Evolutionary conservation across 2,113 vertebrate genomes (phyloP).

Genomic region (Anarhynchus alexandrinus): DNA sequence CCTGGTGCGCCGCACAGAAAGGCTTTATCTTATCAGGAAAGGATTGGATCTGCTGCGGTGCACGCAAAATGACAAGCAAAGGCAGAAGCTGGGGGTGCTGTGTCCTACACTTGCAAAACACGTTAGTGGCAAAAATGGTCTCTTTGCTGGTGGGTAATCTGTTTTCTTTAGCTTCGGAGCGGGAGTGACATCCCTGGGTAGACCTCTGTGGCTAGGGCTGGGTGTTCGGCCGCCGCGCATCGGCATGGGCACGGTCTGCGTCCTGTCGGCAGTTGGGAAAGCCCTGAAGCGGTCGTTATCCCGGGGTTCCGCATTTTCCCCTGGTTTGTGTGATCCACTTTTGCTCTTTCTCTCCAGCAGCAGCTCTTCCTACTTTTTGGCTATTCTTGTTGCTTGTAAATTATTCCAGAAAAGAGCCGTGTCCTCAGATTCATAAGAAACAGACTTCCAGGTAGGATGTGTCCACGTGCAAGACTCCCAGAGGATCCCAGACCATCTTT

Average conservation of each 20-base stretch:
- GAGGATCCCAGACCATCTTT: background rate
- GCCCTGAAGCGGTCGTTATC: background rate
- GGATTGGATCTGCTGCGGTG: background rate
- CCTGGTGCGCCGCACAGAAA: background rate
- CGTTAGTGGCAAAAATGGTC: background rate
- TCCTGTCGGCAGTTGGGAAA: background rate
- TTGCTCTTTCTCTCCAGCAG: background rate
- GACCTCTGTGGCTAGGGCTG: background rate
- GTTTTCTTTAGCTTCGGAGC: background rate
- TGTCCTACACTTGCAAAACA: background rate
- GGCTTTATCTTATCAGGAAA: conserved; percentile 5
- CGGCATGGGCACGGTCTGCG: background rate
- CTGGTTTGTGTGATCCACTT: background rate
- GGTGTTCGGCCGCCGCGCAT: background rate
- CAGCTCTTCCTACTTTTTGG: background rate
- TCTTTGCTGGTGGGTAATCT: background rate
- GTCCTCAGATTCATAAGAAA: background rate
- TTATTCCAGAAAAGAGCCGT: background rate
- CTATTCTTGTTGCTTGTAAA: background rate
- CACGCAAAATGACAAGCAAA: background rate
- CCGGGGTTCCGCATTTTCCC: background rate
- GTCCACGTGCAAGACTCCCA: background rate
- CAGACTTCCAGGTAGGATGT: background rate
- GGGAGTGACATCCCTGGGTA: background rate
- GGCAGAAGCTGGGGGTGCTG: background rate